Evolutionary conservation across 1,140 invertebrate genomes (phyloP).

Genomic region (Diorhabda elongata): DNA sequence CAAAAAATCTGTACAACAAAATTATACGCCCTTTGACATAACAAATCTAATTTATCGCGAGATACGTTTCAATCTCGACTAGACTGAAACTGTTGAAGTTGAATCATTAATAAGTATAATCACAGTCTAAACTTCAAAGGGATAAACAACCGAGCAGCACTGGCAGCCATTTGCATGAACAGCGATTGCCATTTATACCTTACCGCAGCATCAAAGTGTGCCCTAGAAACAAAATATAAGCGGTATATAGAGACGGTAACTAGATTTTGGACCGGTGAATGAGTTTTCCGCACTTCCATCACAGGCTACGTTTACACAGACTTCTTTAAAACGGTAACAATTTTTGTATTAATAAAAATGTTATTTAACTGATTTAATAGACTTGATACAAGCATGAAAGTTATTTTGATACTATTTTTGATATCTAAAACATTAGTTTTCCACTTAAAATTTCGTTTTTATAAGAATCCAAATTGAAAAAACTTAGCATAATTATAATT

Average conservation of each 20-base stretch:
- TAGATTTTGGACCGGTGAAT: conserved; percentile 37
- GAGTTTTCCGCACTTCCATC: conserved; percentile 27
- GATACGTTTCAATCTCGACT: conserved; percentile 25
- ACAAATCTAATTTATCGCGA: conserved; percentile 22
- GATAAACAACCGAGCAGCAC: conserved; percentile 28
- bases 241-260: conserved; percentile 28
- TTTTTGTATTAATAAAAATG: no score
- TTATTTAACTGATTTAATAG: no score
- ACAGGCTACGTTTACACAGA: neutral
- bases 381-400: no score
- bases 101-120: conserved; percentile 8
- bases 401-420: no score
- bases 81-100: conserved; percentile 13
- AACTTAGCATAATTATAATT: no score
- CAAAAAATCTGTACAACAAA: conserved; percentile 25
- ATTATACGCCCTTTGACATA: conserved; percentile 26
- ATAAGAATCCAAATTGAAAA: no score
- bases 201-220: conserved; percentile 32
- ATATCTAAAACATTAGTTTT: no score
- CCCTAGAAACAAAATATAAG: conserved; percentile 32
- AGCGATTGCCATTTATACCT: conserved; percentile 38
- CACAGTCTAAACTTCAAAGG: conserved; percentile 26
- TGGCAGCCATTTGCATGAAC: conserved; percentile 38
- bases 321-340: no score
- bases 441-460: no score